Base-by-base conservation (phyloP, 2,113 vertebrate species). In the Gopherus evgoodei region DNA sequence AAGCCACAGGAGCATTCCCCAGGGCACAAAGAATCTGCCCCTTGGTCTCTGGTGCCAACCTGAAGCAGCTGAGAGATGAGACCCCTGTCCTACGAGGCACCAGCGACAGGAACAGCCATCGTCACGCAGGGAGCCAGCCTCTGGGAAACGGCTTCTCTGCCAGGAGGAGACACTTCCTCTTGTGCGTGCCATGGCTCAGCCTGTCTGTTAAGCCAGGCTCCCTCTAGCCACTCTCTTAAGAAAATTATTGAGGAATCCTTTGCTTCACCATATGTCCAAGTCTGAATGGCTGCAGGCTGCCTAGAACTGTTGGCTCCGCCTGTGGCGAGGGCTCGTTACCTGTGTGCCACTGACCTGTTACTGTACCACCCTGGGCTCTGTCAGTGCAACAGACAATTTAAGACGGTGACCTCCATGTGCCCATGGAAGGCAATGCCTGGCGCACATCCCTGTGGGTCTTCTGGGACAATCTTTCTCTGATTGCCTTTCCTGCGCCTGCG, bases 261-360 rank as follows among this genome's bases (percentile, higher is more conserved):
- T n/a, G 62, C 62, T 14, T 16, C 19, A 21, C 76, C 47, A 31
- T 13, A 49, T 47, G 14, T 59, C 27, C 50, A 14, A 0, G 0
- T n/a, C 56, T 16, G 69, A 86, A 17, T 8, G 79, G 65, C 53
- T 88, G 54, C 79, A 29, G 69, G 56, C 62, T 35, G 53, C 75
- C 87, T 3, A 0, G 65, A 72, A 19, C 29, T 16, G 16, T 24
- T 79, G 65, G 81, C 1, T 0, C 0, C 0, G 31, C 62, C 44
- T 85, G 59, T 14, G 49, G 9, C 11, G 47, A 78, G 82, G 0
- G 9, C 65, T 80, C 14, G 84, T 84, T 83, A 86, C 69, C 47
- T 86, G 1, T 14, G 0, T 86, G 87, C 59, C 1, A 1, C 1
- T 69, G 79, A 9, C 24, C 5, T n/a, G 31, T 19, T 3, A 7